Conservation (phyloP, 2,888 invertebrate species). For the Dryobotodes eremita region DNA sequence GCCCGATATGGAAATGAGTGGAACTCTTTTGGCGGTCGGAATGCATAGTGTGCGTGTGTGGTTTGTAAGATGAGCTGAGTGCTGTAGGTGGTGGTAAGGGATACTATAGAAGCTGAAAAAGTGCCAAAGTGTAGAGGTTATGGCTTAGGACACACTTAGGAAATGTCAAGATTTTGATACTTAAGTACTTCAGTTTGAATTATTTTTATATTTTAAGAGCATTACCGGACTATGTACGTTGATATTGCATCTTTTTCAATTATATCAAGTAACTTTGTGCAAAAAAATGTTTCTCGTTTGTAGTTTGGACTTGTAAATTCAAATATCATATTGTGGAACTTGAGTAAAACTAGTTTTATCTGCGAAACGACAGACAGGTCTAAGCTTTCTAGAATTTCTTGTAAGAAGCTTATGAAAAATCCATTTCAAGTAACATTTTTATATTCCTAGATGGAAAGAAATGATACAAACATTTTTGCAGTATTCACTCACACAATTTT, state of each 20-base stretch:
- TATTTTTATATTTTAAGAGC: neutral
- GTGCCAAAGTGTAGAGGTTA: neutral
- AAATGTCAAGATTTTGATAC: neutral
- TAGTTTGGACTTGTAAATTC: slow-evolving; percentile 9
- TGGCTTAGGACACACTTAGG: too few relatives aligned
- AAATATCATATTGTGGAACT: slow-evolving; percentile 21
- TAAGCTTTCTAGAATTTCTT: slow-evolving; percentile 45
- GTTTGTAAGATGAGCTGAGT: slow-evolving; percentile 51
- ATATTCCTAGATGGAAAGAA: slow-evolving; percentile 27
- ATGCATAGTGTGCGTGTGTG: slow-evolving; percentile 63
- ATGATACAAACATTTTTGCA: slow-evolving; percentile 25
- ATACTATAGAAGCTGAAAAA: neutral
- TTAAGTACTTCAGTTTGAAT: neutral
- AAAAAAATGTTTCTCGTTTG: neutral
- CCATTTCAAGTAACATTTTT: slow-evolving; percentile 33
- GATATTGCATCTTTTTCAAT: neutral
- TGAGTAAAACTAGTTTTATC: slow-evolving; percentile 29
- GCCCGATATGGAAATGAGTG: slow-evolving; percentile 69
- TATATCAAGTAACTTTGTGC: neutral
- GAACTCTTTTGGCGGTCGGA: slow-evolving; percentile 68
- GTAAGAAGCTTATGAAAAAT: slow-evolving; percentile 51
- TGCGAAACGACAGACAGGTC: slow-evolving; percentile 14
- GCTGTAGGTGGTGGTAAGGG: neutral
- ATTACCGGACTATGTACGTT: neutral
- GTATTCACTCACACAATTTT: neutral